Conservation (phyloP, 2,888 invertebrate species). For the Aporophyla lueneburgensis region DNA sequence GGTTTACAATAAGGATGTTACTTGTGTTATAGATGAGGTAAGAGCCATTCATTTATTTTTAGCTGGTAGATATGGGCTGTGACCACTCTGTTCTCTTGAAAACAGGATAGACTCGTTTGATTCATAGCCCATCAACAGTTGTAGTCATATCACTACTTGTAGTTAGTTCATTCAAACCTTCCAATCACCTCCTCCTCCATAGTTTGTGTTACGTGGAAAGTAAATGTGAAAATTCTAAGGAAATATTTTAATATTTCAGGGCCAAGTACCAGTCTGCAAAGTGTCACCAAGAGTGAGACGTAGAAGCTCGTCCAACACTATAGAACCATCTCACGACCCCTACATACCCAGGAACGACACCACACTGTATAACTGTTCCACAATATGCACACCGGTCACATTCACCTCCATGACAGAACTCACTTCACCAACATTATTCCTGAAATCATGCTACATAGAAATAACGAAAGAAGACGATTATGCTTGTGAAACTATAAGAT, state of each 20-base stretch:
- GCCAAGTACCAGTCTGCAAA: conserved; percentile 75
- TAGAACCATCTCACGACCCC: conserved; percentile 82
- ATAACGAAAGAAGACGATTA: conserved; percentile 64
- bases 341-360: conserved; percentile 80
- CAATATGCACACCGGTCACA: conserved; percentile 72
- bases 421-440: conserved; percentile 68
- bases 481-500: conserved; percentile 80
- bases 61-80: background rate
- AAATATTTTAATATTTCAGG: conserved; percentile 75
- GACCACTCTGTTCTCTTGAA: background rate
- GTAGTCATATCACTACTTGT: too few relatives aligned
- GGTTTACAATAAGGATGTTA: conserved; percentile 82
- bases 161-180: background rate
- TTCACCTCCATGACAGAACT: conserved; percentile 80
- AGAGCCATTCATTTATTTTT: conserved; percentile 21
- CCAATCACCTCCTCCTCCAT: background rate
- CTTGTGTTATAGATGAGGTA: conserved; percentile 83
- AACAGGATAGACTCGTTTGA: background rate
- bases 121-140: background rate
- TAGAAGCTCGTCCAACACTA: conserved; percentile 63
- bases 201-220: background rate
- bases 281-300: conserved; percentile 66
- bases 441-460: conserved; percentile 77
- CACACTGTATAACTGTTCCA: conserved; percentile 79
- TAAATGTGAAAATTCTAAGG: background rate